Conservation (phyloP, 2,113 vertebrate species). For the Macquaria ambigua region DNA sequence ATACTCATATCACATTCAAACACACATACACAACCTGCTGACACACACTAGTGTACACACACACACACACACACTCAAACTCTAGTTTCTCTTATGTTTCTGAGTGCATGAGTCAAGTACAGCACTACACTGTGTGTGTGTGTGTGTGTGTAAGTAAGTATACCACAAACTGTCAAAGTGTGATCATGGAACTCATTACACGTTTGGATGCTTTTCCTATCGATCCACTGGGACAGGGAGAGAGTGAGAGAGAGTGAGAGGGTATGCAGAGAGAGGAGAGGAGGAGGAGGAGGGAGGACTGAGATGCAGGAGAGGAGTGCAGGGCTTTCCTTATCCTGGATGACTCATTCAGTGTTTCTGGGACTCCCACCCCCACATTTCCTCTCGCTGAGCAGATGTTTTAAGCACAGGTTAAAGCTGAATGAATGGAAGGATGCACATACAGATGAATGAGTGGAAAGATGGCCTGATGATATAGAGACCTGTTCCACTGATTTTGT, state of each 20-base stretch:
- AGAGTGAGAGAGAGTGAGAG: not conserved
- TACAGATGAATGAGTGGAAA: not conserved
- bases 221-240: conserved; percentile 51
- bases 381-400: not conserved
- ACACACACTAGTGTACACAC: not conserved
- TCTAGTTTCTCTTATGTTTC: not conserved
- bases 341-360: conserved; percentile 66
- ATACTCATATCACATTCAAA: too few relatives aligned
- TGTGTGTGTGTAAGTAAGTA: conserved; percentile 22
- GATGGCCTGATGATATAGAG: not conserved
- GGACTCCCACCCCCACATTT: conserved; percentile 47
- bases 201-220: conserved; percentile 59
- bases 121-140: not conserved
- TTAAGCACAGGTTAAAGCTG: not conserved
- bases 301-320: conserved; percentile 32
- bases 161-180: conserved; percentile 37
- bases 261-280: not conserved
- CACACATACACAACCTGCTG: not conserved
- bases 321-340: conserved; percentile 61
- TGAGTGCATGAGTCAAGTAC: not conserved
- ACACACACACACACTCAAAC: not conserved
- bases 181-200: conserved; percentile 66
- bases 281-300: not conserved
- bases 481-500: not conserved
- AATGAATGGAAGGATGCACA: not conserved